Evolutionary conservation across 2,888 invertebrate species (phyloP).

Genomic region (Spialia ferax): DNA sequence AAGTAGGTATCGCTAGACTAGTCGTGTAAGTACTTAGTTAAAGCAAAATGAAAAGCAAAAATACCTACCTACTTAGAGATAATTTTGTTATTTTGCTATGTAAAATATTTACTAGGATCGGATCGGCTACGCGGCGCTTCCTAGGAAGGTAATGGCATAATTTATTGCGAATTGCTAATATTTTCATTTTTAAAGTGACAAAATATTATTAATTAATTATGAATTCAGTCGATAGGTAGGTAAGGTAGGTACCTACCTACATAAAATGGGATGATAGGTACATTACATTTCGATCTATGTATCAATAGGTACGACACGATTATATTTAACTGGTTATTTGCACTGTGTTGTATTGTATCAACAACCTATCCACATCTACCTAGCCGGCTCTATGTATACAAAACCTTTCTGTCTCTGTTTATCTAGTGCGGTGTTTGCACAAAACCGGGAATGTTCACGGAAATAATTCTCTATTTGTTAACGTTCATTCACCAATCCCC

Average conservation of each 20-base stretch:
- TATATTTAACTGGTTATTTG: slow-evolving; percentile 61
- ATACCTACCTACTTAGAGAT: too few relatives aligned
- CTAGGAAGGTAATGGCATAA: too few relatives aligned
- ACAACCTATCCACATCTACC: slow-evolving; percentile 54
- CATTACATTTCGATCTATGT: slow-evolving; percentile 49
- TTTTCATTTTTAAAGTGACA: neutral
- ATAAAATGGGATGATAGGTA: slow-evolving; percentile 39
- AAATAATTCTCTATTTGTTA: slow-evolving; percentile 76
- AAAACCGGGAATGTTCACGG: slow-evolving; percentile 65
- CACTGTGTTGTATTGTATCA: slow-evolving; percentile 59
- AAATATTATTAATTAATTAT: too few relatives aligned
- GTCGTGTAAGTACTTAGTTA: too few relatives aligned
- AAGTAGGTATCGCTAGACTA: too few relatives aligned
- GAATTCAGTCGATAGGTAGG: slow-evolving; percentile 32
- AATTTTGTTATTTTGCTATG: too few relatives aligned
- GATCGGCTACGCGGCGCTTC: too few relatives aligned
- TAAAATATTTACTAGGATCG: too few relatives aligned
- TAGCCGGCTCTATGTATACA: slow-evolving; percentile 62
- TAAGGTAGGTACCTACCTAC: too few relatives aligned
- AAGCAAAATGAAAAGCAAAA: too few relatives aligned
- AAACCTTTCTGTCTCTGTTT: slow-evolving; percentile 64
- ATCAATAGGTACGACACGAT: slow-evolving; percentile 54
- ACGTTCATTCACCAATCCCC: slow-evolving; percentile 75
- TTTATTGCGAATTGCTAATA: too few relatives aligned
- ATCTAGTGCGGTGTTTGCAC: slow-evolving; percentile 68